Conservation (phyloP, 2,113 vertebrate genomes). For the Tinamus guttatus region DNA sequence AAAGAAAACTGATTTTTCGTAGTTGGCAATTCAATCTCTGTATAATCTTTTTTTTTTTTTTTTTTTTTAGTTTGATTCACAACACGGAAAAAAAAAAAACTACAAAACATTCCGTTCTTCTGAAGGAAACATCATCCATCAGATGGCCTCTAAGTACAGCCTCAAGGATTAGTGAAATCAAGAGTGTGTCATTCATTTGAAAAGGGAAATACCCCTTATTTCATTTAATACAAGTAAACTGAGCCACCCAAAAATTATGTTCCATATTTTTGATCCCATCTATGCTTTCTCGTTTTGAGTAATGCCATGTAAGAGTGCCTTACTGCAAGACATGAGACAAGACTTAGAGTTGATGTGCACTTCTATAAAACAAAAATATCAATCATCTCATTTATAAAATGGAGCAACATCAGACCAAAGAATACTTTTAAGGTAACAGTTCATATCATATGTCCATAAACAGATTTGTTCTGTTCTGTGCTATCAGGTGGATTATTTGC, state of each 20-base stretch:
- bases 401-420: neutral
- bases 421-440: neutral
- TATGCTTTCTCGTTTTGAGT: neutral
- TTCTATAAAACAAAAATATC: neutral
- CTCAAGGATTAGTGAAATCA: neutral
- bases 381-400: neutral
- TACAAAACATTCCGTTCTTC: neutral
- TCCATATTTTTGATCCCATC: neutral
- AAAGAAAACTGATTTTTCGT: neutral
- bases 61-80: neutral
- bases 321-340: neutral
- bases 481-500: neutral
- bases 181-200: neutral
- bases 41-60: neutral
- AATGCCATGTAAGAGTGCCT: neutral
- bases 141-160: slow-evolving; percentile 40
- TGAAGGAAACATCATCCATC: neutral
- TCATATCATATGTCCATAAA: neutral
- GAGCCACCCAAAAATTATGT: neutral
- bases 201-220: neutral
- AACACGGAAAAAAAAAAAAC: neutral
- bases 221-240: neutral
- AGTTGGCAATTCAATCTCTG: neutral
- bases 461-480: neutral
- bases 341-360: neutral